These are phyloP conservation scores for Drosophila koepferae DNA, from an alignment of 2,888 invertebrate genomes.

Conservation along the genomic window DNA sequence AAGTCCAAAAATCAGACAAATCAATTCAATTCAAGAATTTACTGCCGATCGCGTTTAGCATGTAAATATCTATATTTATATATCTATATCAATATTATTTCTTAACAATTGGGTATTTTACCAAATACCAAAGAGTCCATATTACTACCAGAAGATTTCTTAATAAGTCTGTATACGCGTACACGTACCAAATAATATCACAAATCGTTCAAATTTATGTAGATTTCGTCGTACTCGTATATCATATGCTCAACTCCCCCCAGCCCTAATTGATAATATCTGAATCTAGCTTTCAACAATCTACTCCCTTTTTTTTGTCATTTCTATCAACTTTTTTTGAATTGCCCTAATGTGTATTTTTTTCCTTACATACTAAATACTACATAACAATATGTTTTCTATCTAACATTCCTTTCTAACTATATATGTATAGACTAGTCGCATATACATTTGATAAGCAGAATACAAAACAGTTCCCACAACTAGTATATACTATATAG, in stretches of 20 bases:
- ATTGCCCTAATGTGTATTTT: slow-evolving; percentile 1
- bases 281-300: slow-evolving; percentile 2
- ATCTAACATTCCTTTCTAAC: slow-evolving; percentile 5
- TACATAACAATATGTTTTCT: background rate
- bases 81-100: slow-evolving; percentile 23
- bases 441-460: slow-evolving; percentile 1
- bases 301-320: background rate
- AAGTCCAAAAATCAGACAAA: slow-evolving; percentile 24
- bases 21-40: slow-evolving; percentile 28
- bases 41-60: slow-evolving; percentile 54
- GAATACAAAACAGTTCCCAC: background rate
- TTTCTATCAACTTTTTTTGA: background rate
- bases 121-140: slow-evolving; percentile 85
- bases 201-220: slow-evolving; percentile 20
- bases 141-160: slow-evolving; percentile 85
- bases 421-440: background rate
- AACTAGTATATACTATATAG: background rate
- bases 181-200: slow-evolving; percentile 23
- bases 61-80: slow-evolving; percentile 44
- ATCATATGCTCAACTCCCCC: background rate
- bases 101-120: slow-evolving; percentile 79
- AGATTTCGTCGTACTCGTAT: slow-evolving; percentile 20
- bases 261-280: slow-evolving; percentile 7
- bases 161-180: slow-evolving; percentile 82
- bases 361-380: background rate